Evolutionary conservation across 2,888 invertebrate genomes (phyloP), one percentile per base, ranked within the genome.

Genomic region (Chrysolina haemoptera): DNA sequence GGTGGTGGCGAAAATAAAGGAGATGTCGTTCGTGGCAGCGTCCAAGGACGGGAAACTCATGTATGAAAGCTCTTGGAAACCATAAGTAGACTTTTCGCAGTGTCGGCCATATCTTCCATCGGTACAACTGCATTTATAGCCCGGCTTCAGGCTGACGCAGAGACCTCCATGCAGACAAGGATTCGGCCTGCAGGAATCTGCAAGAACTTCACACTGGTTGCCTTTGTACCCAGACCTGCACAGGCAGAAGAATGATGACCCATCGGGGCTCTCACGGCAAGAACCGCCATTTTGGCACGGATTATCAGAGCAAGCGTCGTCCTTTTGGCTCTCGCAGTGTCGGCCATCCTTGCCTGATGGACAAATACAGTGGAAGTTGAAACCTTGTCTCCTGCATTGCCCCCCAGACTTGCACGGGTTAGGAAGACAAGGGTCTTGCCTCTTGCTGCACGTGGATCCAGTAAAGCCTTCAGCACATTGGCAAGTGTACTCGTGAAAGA

Each of bases 231-330:
- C 97, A 1, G 96, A 95, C 1, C 96, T 92, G 85, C 98, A 98
- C 1, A 96, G 89, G 83, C 98, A 98, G 88, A 96, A 96, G 91
- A 95, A 98, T 41, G 95, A 94, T 40, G 94, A 94, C 63, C 95
- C 94, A 83, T 96, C 96, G 0, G 95, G 93, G 84, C 95, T 95
- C 85, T 95, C 95, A 80, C 95, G 93, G 82, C 98, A 98, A 0
- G 96, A 95, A 1, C 97, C 98, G 10, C 97, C 97, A 85, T 98
- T 97, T 82, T 93, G 92, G 85, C 98, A 98, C 0, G 97, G 97
- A 84, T 94, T 95, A 67, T 92, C 93, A 67, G 94, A 93, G 84
- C 97, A 98, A 0, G 93, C 94, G 82, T 96, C 95, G 43, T 95
- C 95, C 80, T 94, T 91, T 86, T 96, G 96, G 68, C 93, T 86